These are phyloP conservation scores for Strix uralensis DNA, from an alignment of 2,113 vertebrate genomes.

Conservation along the genomic window DNA sequence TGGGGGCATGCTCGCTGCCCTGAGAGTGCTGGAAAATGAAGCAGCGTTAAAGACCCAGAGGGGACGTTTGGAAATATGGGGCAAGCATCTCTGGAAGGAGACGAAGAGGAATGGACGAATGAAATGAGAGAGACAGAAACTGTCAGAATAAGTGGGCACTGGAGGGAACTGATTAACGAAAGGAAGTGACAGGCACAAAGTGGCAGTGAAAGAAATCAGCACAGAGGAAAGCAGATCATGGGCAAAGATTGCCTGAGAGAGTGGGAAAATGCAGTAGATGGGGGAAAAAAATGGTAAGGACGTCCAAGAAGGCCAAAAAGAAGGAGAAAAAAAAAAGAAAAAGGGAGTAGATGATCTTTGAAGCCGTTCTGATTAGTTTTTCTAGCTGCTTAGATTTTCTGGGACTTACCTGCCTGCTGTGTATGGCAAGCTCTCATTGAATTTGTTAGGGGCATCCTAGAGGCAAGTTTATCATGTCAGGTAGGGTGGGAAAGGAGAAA, in stretches of 20 bases:
- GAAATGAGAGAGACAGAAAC: neutral
- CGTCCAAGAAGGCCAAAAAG: neutral
- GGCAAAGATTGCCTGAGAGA: neutral
- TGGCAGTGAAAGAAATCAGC: constrained; percentile 24
- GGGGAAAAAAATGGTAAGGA: neutral
- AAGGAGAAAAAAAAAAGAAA: too few relatives aligned
- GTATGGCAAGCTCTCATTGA: neutral
- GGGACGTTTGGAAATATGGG: neutral
- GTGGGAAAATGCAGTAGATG: neutral
- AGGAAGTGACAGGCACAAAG: constrained; percentile 39
- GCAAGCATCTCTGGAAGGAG: neutral
- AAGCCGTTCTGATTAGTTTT: neutral
- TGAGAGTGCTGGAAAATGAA: neutral
- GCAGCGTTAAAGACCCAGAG: neutral
- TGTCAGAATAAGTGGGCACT: constrained; percentile 7
- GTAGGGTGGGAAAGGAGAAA: neutral
- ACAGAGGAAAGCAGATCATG: neutral
- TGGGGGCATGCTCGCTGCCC: neutral
- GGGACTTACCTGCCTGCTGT: neutral
- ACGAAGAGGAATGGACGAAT: neutral
- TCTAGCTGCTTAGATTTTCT: neutral
- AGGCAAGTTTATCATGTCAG: neutral
- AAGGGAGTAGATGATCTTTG: neutral
- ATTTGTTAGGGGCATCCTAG: neutral
- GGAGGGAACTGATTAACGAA: neutral